Evolutionary conservation across 2,888 invertebrate genomes (phyloP), one percentile per base, ranked within the genome.

Genomic region (Aphrophora alni): DNA sequence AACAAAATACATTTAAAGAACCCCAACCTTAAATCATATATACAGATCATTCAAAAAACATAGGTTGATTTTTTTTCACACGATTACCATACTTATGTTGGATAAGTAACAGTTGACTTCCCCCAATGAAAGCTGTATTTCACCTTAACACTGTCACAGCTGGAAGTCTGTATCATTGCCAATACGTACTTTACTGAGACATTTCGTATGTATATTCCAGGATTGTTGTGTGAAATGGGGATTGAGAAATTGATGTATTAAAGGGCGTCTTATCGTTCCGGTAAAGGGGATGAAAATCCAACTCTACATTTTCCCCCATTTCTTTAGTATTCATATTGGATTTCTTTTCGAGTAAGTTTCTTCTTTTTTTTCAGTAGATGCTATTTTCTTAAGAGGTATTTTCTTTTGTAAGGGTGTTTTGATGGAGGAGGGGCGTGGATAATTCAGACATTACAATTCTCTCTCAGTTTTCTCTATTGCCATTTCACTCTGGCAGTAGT

Each of bases 351-450:
- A 59, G 59, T 59, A 33, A 33, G 33, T 33, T 33, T 33, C 33
- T 59, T 44, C 44, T 44, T 44, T 44, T 44, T 44, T 59, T 59
- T 21, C 17, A 44, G 44, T 44, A 17, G 21, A 21, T 59, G 59
- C 59, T 59, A 59, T 59, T 59, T 59, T 59, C 59, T 59, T 59
- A 59, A 59, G 59, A 59, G 59, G 59, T 59, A 59, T 59, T 59
- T 59, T 21, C 59, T 59, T 21, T 21, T n/a, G 21, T 59, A 59
- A 21, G 59, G 59, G 59, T 59, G 59, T 59, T 59, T 59, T 59
- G 59, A 59, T 8, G n/a, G 59, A n/a, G 59, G 5, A 7, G 59
- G 21, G 44, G 17, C 12, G 59, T 59, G 5, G 59, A 59, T 59
- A 59, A 59, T 59, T 59, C 21, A 21, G 21, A 21, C 59, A 59